phyloP scores from a whole-genome alignment of 2,888 invertebrate genomes.

The Encarsia formosa region DNA sequence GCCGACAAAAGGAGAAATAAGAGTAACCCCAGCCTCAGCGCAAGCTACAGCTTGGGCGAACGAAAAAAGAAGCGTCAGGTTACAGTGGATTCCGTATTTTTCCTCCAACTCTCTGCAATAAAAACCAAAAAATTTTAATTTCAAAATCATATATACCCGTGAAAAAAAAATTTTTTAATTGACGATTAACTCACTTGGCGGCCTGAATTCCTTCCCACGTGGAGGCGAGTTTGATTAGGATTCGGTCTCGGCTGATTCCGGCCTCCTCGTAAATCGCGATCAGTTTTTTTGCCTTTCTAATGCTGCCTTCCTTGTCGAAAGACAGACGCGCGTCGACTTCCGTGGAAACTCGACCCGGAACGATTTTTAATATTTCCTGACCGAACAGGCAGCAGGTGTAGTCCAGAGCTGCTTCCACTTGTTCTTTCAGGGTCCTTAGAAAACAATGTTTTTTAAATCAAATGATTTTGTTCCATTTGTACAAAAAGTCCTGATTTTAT shows the following conservation, averaged over 20 bases:
- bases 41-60: conserved; percentile 96
- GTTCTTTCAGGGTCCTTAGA: conserved; percentile 65
- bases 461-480: too few relatives aligned
- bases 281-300: conserved; percentile 82
- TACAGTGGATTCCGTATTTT: conserved; percentile 93
- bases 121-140: conserved; percentile 34
- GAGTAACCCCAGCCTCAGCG: conserved; percentile 94
- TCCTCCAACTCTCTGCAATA: conserved; percentile 76
- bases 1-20: conserved; percentile 99
- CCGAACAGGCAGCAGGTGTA: conserved; percentile 95
- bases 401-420: conserved; percentile 82
- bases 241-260: conserved; percentile 86
- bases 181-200: conserved; percentile 71
- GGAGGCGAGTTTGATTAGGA: conserved; percentile 95
- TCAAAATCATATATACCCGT: not conserved
- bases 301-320: conserved; percentile 88
- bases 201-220: conserved; percentile 99
- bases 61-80: conserved; percentile 93
- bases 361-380: conserved; percentile 92
- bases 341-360: conserved; percentile 95
- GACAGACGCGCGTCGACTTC: conserved; percentile 96
- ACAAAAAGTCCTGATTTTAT: too few relatives aligned
- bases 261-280: conserved; percentile 86
- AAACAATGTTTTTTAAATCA: not conserved
- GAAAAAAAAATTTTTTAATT: too few relatives aligned